These are phyloP conservation scores for Pegoplata infirma DNA, from an alignment of 2,888 invertebrate species.

Conservation along the genomic window DNA sequence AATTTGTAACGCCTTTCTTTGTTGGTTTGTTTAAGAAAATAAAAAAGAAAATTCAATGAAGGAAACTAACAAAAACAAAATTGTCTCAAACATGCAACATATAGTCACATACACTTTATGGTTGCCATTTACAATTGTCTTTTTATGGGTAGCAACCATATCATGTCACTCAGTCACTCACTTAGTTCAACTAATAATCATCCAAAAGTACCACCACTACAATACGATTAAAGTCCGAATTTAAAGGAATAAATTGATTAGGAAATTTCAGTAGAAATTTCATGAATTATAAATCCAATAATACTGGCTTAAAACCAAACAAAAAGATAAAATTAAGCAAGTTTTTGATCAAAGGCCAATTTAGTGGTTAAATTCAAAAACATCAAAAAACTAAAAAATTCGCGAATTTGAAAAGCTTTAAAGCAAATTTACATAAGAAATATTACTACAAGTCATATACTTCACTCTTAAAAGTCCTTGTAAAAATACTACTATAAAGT, in stretches of 20 bases:
- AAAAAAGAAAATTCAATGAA: neutral
- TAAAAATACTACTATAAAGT: no score
- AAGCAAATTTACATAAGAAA: no score
- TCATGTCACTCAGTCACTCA: conserved; percentile 53
- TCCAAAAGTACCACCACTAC: conserved; percentile 15
- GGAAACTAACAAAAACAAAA: neutral
- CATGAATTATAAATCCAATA: no score
- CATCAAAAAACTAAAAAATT: no score
- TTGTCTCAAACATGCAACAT: conserved; percentile 7
- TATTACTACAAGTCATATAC: no score
- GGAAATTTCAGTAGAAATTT: no score
- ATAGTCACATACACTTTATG: conserved; percentile 40
- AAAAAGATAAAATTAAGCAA: no score
- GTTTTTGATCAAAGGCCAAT: no score
- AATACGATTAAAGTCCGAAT: neutral
- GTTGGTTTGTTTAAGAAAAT: conserved; percentile 9
- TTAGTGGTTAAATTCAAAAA: no score
- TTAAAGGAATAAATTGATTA: neutral
- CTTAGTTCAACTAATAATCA: conserved; percentile 35
- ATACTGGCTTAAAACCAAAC: no score
- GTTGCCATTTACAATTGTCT: conserved; percentile 52
- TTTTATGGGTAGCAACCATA: conserved; percentile 46
- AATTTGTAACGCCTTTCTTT: conserved; percentile 52
- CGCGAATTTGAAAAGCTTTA: no score
- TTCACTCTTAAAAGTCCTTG: no score